These are phyloP conservation scores for Choloepus didactylus DNA, from an alignment of 2,797 vertebrate species.

Conservation along the genomic window DNA sequence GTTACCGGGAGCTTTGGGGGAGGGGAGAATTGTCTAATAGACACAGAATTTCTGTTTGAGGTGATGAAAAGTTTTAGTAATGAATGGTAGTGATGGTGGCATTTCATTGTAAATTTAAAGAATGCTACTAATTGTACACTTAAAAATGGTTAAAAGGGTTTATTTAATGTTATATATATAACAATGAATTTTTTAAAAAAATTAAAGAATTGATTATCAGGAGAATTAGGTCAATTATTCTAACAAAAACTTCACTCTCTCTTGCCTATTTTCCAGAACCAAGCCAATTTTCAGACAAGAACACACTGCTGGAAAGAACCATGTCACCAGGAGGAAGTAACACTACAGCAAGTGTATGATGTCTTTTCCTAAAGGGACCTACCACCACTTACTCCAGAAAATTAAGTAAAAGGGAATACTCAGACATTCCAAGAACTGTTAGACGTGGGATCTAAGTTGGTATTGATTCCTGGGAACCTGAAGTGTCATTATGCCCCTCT, in stretches of 20 bases:
- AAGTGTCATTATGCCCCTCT: not conserved
- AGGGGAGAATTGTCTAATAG: no score
- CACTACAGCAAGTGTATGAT: not conserved
- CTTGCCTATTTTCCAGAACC: not conserved
- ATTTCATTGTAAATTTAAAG: no score
- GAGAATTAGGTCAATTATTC: not conserved
- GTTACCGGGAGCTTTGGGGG: no score
- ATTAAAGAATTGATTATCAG: not conserved
- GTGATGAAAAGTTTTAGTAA: no score
- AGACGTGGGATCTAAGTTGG: not conserved
- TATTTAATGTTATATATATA: no score
- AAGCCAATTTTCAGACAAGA: slow-evolving; percentile 5
- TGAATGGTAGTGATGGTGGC: no score
- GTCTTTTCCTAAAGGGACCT: not conserved
- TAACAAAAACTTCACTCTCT: not conserved
- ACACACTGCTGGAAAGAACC: not conserved
- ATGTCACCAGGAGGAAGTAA: not conserved
- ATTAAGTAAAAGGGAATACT: not conserved
- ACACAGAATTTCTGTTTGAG: no score
- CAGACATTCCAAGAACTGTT: not conserved
- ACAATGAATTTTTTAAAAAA: no score
- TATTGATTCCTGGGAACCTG: not conserved
- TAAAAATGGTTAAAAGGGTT: no score
- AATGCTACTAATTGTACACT: no score
- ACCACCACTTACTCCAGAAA: not conserved